Percentiles rank a stretch among this genome's conserved stretches.
Conservation (phyloP, 2,888 invertebrate species). For the Trachelus troglodyta region DNA sequence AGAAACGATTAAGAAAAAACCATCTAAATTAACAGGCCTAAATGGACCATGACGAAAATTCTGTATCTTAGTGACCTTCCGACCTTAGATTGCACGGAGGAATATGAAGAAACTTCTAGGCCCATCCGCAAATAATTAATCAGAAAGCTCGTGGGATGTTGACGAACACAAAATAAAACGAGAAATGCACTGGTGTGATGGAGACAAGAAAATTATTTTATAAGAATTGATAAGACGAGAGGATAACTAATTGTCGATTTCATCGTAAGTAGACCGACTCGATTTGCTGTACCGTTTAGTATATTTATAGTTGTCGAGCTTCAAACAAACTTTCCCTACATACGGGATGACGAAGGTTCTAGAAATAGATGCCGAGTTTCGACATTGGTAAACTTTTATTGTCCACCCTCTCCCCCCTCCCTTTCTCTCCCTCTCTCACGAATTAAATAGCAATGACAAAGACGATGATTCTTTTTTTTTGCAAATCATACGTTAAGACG, state of each 20-base stretch:
- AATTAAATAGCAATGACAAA: not conserved
- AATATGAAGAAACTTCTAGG: not conserved
- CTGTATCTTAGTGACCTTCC: not conserved
- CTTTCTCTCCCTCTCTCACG: not conserved
- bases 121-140: not conserved
- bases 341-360: not conserved
- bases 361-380: not conserved
- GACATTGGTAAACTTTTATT: not conserved
- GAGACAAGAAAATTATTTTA: not conserved
- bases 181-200: not conserved
- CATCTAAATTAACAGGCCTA: not conserved
- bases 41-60: not conserved
- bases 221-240: not conserved
- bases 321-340: not conserved
- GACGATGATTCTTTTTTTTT: not conserved
- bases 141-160: not conserved
- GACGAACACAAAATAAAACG: too few species aligned
- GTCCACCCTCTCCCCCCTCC: not conserved
- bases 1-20: not conserved
- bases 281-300: not conserved
- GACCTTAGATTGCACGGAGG: not conserved
- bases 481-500: not conserved
- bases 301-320: not conserved
- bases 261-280: conserved; percentile 9
- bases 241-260: conserved; percentile 16